Conservation (phyloP, 1,140 invertebrate species). For the Drosophila nasuta region DNA sequence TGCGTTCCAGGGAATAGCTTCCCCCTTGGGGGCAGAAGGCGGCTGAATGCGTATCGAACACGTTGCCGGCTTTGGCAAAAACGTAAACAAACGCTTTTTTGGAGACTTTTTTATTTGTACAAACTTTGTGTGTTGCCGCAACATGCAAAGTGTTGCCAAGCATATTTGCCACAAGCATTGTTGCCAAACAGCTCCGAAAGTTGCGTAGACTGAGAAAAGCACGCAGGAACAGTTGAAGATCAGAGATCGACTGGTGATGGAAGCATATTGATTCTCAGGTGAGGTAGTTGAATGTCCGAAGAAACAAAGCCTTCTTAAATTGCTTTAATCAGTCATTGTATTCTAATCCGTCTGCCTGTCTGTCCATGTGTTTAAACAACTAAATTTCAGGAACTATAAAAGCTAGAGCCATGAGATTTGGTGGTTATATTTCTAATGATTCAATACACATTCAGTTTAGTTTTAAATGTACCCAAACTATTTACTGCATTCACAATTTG, state of each 20-base stretch:
- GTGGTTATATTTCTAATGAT: too few species aligned
- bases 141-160: conserved; percentile 61
- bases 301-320: too few species aligned
- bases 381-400: accelerated
- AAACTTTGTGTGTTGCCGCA: conserved; percentile 57
- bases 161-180: conserved; percentile 6
- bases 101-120: conserved; percentile 69
- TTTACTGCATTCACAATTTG: too few species aligned
- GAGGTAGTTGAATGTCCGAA: neutral
- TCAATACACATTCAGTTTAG: neutral
- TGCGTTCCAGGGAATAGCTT: conserved; percentile 53
- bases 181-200: conserved; percentile 4
- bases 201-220: neutral
- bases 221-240: neutral
- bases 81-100: conserved; percentile 79
- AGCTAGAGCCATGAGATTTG: too few species aligned
- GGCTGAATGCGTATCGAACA: conserved; percentile 42
- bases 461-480: too few species aligned
- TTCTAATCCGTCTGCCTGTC: too few species aligned
- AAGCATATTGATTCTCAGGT: neutral
- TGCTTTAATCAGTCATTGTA: too few species aligned
- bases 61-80: conserved; percentile 71
- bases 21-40: conserved; percentile 48
- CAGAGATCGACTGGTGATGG: too few species aligned
- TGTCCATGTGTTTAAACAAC: too few species aligned